These are phyloP conservation scores for Odocoileus virginianus DNA, from an alignment of 2,113 vertebrate genomes.

Conservation along the genomic window DNA sequence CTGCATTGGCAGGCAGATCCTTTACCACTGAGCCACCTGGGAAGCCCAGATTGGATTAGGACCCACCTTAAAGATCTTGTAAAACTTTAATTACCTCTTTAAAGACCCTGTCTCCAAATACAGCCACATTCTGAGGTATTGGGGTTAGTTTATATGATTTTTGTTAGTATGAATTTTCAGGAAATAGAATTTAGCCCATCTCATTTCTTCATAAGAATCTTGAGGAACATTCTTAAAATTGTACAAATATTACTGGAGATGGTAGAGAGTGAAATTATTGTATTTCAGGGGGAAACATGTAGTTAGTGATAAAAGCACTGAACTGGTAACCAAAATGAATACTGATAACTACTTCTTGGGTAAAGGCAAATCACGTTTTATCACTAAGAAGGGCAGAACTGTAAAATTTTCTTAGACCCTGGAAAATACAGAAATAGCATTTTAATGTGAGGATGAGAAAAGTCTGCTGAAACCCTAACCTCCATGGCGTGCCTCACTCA, in stretches of 20 bases:
- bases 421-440: neutral
- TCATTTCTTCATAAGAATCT: neutral
- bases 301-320: neutral
- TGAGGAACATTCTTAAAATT: neutral
- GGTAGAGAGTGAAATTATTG: neutral
- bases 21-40: neutral
- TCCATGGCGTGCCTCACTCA: accelerated
- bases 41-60: neutral
- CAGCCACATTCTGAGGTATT: neutral
- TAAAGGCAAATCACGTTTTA: neutral
- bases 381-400: neutral
- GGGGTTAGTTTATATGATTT: neutral
- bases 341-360: neutral
- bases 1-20: neutral
- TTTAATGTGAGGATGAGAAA: neutral
- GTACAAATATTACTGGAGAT: neutral
- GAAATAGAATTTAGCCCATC: neutral
- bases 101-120: neutral
- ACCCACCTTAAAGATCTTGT: neutral
- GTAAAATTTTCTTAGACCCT: neutral
- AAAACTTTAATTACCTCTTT: neutral
- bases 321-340: neutral
- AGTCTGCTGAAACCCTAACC: neutral
- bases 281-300: neutral
- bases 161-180: neutral